These are phyloP conservation scores for Eupithecia abbreviata DNA, from an alignment of 2,888 invertebrate species.

Conservation along the genomic window DNA sequence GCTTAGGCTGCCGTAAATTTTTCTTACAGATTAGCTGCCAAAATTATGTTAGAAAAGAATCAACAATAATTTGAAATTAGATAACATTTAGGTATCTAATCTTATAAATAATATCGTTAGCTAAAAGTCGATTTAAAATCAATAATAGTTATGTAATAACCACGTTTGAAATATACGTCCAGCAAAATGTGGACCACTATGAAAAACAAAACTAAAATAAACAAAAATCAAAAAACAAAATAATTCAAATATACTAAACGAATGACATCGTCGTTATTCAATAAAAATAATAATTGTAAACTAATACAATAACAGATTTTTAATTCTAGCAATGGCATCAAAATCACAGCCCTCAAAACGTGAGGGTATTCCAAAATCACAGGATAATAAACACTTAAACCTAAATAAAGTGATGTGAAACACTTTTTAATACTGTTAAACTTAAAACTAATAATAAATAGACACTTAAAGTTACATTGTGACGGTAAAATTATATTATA, in stretches of 20 bases:
- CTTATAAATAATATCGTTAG: background rate
- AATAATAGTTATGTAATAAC: background rate
- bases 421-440: slow-evolving; percentile 43
- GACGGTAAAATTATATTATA: slow-evolving; percentile 56
- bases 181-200: slow-evolving; percentile 40
- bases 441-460: slow-evolving; percentile 67
- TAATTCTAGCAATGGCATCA: slow-evolving; percentile 71
- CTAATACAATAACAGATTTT: slow-evolving; percentile 60
- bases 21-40: background rate
- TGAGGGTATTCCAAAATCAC: slow-evolving; percentile 76
- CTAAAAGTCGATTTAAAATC: slow-evolving; percentile 1
- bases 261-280: slow-evolving; percentile 42
- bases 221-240: slow-evolving; percentile 53
- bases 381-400: slow-evolving; percentile 70
- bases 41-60: background rate
- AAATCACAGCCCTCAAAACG: slow-evolving; percentile 73
- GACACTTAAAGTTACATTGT: slow-evolving; percentile 57
- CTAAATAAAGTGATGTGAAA: slow-evolving; percentile 54
- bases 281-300: slow-evolving; percentile 61
- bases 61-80: background rate
- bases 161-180: background rate
- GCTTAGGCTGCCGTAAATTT: background rate
- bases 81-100: background rate
- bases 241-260: slow-evolving; percentile 46
- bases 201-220: slow-evolving; percentile 48